Percentiles rank a stretch among this genome's conserved stretches.
Evolutionary conservation across 2,797 vertebrate genomes (phyloP).

Genomic region (Falco berigora): DNA sequence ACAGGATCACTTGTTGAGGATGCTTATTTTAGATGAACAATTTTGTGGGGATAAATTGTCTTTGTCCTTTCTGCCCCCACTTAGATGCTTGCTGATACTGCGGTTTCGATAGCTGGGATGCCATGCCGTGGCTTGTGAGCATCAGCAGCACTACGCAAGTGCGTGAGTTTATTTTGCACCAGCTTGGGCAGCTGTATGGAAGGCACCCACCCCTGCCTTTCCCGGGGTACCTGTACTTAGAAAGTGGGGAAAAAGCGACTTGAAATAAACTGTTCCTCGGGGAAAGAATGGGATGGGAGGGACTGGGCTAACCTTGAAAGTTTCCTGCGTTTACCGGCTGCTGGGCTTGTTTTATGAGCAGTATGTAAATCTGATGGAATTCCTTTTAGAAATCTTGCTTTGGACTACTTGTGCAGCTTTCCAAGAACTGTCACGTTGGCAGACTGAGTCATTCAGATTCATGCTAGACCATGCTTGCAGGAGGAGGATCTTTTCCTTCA

Average conservation of each 20-base stretch:
- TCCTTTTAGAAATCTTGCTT: neutral
- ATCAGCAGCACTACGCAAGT: rapidly evolving
- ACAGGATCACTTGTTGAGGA: neutral
- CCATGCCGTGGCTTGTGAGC: neutral
- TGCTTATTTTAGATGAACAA: slow-evolving; percentile 23
- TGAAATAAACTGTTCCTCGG: neutral
- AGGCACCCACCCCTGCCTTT: neutral
- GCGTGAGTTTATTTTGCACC: rapidly evolving
- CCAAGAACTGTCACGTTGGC: slow-evolving; percentile 1
- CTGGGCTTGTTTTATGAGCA: neutral
- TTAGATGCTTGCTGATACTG: neutral
- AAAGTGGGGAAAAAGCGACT: neutral
- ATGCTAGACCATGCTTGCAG: neutral
- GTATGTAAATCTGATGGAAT: neutral
- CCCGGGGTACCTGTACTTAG: neutral
- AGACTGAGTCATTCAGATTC: neutral
- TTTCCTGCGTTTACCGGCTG: neutral
- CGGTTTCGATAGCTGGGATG: neutral
- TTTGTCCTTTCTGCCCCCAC: slow-evolving; percentile 7
- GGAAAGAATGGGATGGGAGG: neutral
- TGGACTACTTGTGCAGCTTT: neutral
- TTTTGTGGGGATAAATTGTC: neutral
- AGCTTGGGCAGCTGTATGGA: neutral
- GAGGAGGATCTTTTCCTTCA: neutral
- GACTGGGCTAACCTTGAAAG: neutral